A percentile compares a stretch with the other conserved stretches of the same genome.
These are phyloP conservation scores for Cardiocondyla obscurior DNA, from an alignment of 1,140 invertebrate species.

Conservation along the genomic window DNA sequence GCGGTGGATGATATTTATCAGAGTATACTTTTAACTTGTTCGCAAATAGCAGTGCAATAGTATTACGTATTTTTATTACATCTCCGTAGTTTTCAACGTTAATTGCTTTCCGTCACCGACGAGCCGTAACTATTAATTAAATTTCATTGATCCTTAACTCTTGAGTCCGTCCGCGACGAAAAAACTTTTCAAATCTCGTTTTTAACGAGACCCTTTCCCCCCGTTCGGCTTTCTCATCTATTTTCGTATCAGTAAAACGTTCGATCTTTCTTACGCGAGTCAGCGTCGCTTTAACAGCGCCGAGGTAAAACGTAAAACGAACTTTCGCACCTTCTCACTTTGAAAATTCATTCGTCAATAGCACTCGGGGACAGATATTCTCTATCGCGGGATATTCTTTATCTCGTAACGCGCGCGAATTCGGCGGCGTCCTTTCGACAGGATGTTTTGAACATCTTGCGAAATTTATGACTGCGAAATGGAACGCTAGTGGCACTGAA, in stretches of 20 bases:
- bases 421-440: not conserved
- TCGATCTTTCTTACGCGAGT: constrained; percentile 48
- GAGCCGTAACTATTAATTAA: constrained; percentile 38
- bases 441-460: constrained; percentile 39
- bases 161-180: not conserved
- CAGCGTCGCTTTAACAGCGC: constrained; percentile 26
- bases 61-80: constrained; percentile 56
- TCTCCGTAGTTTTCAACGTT: constrained; percentile 29
- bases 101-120: constrained; percentile 36
- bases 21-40: constrained; percentile 9
- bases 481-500: not conserved
- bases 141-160: constrained; percentile 51
- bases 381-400: constrained; percentile 3
- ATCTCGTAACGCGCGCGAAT: not conserved
- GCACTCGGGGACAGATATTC: not conserved
- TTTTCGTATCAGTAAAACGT: constrained; percentile 42
- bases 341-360: constrained; percentile 55
- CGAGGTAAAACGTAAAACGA: constrained; percentile 33
- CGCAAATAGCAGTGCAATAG: constrained; percentile 27
- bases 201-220: constrained; percentile 36
- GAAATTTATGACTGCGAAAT: constrained; percentile 30
- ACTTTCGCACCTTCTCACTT: constrained; percentile 36
- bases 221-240: constrained; percentile 22
- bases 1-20: not conserved
- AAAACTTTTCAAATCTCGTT: constrained; percentile 38